phyloP scores from a whole-genome alignment of 2,113 vertebrate genomes.

The Apeltes quadracus region DNA sequence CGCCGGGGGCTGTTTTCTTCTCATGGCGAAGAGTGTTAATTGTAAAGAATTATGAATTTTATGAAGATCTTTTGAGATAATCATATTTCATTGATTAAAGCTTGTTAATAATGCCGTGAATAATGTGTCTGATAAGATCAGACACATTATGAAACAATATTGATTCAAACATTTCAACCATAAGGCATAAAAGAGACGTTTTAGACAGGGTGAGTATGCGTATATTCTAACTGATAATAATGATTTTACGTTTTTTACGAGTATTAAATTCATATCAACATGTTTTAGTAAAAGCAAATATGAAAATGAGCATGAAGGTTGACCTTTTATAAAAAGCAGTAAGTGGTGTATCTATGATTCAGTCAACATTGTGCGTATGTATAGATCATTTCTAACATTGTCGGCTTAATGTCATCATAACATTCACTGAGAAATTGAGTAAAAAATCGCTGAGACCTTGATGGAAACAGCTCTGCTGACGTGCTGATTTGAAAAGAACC shows the following conservation, averaged over 20 bases:
- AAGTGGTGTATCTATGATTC: background rate
- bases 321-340: background rate
- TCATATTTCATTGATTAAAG: background rate
- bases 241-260: background rate
- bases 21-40: background rate
- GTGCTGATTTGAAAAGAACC: constrained; percentile 1
- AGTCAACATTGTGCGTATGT: background rate
- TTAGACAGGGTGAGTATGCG: background rate
- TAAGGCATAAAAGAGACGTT: background rate
- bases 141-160: background rate
- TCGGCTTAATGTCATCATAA: background rate
- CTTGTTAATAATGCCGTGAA: background rate
- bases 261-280: background rate
- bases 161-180: too few species aligned
- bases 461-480: background rate
- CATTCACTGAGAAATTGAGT: background rate
- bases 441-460: background rate
- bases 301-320: background rate
- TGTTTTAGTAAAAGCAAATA: background rate
- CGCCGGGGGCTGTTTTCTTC: constrained; percentile 21
- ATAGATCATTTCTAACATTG: background rate
- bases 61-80: background rate
- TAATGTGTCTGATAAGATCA: background rate
- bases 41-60: background rate
- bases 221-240: background rate